Evolutionary conservation across 2,888 invertebrate genomes (phyloP), one percentile per base, ranked within the genome.

Genomic region (Chouioia cunea): DNA sequence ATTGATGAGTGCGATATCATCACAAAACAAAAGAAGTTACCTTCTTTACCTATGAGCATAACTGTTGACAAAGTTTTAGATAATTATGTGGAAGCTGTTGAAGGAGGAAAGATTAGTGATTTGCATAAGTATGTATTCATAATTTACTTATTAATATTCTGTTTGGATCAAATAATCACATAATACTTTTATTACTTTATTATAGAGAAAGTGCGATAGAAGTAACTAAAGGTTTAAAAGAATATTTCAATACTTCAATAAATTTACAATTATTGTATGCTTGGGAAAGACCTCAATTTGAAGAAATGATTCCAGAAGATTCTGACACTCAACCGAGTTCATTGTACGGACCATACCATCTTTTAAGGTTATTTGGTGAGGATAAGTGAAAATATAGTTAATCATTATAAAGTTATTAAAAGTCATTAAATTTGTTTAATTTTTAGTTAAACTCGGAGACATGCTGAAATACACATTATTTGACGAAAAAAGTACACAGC

Each of bases 1-100:
- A 95, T 97, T 0, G 97, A 98, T 84, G 98, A 98, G 85, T 97
- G 96, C 93, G 97, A 97, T 82, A 91, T 95, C 0, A 92, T 98
- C 68, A 93, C 92, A 0, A 88, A 95, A 22, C 95, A 97, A 80
- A 93, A 94, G 82, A 95, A 97, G 86, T 87, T 96, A 8, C 90
- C 92, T 6, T 91, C 92, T 64, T 85, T 97, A 22, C 97, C 97
- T 0, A 93, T 95, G 23, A 94, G 93, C 82, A 88, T 92, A 48
- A 94, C 93, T 0, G 96, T 97, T 0, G 92, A 95, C 73, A 92
- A 93, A 78, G 94, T 98, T 65, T 87, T 97, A 0, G 93, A 95
- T 74, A 95, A 96, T 80, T 98, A 96, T 83, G 86, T 95, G 58
- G 91, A 92, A 0, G 91, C 91, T 77, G 96, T 95, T 83, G 92